These are phyloP conservation scores for Cheilosia variabilis DNA, from an alignment of 2,888 invertebrate species.

Conservation along the genomic window DNA sequence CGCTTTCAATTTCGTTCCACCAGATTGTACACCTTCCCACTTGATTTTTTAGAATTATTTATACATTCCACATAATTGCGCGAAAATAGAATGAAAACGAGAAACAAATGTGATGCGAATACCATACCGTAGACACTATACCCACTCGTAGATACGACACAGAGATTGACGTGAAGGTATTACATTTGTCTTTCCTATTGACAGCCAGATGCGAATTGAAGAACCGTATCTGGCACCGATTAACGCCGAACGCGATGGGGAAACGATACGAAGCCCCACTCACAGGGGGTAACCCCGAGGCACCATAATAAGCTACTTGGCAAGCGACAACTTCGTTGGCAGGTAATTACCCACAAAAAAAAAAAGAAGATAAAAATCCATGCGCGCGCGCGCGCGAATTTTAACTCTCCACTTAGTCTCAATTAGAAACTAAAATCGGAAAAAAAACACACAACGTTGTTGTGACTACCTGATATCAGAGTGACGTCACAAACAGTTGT, in stretches of 20 bases:
- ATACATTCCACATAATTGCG: slow-evolving; percentile 52
- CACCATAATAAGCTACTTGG: neutral
- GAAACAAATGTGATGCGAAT: slow-evolving; percentile 49
- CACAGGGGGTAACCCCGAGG: slow-evolving; percentile 15
- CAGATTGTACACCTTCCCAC: slow-evolving; percentile 10
- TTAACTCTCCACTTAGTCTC: neutral
- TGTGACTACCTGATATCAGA: neutral
- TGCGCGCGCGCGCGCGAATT: neutral
- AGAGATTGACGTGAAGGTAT: slow-evolving; percentile 54
- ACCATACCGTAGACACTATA: slow-evolving; percentile 10
- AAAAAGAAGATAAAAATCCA: neutral
- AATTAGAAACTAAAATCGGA: slow-evolving; percentile 1
- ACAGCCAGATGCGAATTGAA: slow-evolving; percentile 62
- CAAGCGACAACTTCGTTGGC: slow-evolving; percentile 2
- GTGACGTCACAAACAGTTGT: slow-evolving; percentile 4
- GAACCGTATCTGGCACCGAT: slow-evolving; percentile 8
- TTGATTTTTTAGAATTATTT: slow-evolving; percentile 32
- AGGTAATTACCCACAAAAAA: slow-evolving; percentile 20
- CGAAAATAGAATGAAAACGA: slow-evolving; percentile 49
- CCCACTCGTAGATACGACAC: slow-evolving; percentile 1
- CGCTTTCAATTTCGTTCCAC: slow-evolving; percentile 51
- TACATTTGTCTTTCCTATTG: slow-evolving; percentile 66
- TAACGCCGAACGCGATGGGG: neutral
- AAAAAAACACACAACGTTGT: no score
- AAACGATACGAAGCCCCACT: no score